phyloP scores from a whole-genome alignment of 1,140 invertebrate genomes.

The Drosophila santomea region DNA sequence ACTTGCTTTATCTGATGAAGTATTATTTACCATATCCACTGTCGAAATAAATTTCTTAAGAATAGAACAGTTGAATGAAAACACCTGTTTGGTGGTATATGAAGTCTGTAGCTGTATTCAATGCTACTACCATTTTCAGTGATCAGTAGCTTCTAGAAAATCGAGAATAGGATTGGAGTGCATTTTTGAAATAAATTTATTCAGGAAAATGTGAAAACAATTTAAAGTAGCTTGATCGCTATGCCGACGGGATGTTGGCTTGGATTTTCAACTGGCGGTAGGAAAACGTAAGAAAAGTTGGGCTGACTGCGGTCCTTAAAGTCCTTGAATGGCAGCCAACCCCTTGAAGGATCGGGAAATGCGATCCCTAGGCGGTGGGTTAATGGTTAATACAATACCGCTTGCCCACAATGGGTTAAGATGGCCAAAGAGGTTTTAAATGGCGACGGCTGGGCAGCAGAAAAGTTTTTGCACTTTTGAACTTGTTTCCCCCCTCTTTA shows the following conservation, averaged over 20 bases:
- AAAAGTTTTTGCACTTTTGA: conserved; percentile 73
- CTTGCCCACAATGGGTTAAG: conserved; percentile 26
- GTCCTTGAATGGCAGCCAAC: background rate
- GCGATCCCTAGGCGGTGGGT: conserved; percentile 1
- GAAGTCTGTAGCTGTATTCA: no score
- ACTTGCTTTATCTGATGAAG: no score
- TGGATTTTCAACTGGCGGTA: background rate
- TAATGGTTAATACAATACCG: background rate
- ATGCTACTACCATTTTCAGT: no score
- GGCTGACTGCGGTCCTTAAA: background rate
- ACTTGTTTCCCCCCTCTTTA: conserved; percentile 59
- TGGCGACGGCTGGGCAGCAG: conserved; percentile 36
- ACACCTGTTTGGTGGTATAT: background rate
- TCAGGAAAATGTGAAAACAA: no score
- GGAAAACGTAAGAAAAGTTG: background rate
- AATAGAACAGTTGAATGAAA: background rate
- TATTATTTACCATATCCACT: no score
- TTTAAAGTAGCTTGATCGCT: no score
- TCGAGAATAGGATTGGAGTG: no score
- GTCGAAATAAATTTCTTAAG: background rate
- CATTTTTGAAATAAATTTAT: no score
- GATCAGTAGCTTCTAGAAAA: no score
- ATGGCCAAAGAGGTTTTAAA: conserved; percentile 32
- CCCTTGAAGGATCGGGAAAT: background rate
- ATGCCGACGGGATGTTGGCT: background rate